phyloP scores from a whole-genome alignment of 2,888 invertebrate genomes.

The Choreutis nemorana region DNA sequence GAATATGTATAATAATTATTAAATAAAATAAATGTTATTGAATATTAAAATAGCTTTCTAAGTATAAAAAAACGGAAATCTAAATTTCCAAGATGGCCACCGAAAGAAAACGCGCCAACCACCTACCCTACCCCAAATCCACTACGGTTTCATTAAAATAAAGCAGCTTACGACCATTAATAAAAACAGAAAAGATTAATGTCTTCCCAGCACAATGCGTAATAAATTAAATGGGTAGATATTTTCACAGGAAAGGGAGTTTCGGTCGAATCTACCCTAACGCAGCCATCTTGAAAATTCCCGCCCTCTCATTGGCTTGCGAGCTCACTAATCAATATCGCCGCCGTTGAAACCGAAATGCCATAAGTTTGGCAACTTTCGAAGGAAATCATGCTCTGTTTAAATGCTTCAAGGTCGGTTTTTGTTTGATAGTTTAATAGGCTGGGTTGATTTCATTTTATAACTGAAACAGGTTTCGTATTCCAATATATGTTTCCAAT shows the following conservation, averaged over 20 bases:
- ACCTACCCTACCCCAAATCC: no score
- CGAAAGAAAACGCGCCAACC: conserved; percentile 25
- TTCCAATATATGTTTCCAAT: no score
- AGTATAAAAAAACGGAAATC: no score
- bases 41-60: no score
- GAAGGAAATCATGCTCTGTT: no score
- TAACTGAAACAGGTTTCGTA: no score
- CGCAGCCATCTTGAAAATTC: conserved; percentile 41
- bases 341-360: conserved; percentile 13
- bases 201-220: conserved; percentile 51
- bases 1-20: no score
- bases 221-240: conserved; percentile 57
- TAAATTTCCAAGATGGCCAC: conserved; percentile 54
- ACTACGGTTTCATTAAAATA: conserved; percentile 56
- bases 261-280: conserved; percentile 43
- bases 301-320: conserved; percentile 39
- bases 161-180: conserved; percentile 53
- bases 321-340: conserved; percentile 49
- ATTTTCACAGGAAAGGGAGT: conserved; percentile 35
- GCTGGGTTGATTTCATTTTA: no score
- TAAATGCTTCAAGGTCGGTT: no score
- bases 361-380: no score
- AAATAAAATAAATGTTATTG: no score
- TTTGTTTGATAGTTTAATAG: no score
- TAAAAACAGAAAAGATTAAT: conserved; percentile 64